Evolutionary conservation across 2,797 vertebrate species (phyloP).

Genomic region (Podargus strigoides): DNA sequence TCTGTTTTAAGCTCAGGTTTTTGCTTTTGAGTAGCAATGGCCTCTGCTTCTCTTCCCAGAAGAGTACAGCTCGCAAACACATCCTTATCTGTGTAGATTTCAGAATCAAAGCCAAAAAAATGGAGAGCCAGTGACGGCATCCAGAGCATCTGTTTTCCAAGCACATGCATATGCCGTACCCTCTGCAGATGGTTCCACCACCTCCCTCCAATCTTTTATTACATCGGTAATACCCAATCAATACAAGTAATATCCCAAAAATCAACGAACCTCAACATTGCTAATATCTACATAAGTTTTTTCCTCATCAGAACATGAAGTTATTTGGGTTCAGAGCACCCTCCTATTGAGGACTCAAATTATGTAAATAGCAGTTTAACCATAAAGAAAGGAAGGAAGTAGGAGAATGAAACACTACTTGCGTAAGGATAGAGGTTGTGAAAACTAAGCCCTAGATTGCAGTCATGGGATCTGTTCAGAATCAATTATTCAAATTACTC

Average conservation of each 20-base stretch:
- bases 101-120: neutral
- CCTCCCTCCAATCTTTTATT: neutral
- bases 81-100: neutral
- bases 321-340: neutral
- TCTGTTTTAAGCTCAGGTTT: neutral
- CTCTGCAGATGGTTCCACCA: neutral
- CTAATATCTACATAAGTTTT: neutral
- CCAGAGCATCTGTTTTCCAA: neutral
- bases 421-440: neutral
- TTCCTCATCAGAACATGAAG: neutral
- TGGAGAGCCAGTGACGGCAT: neutral
- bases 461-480: neutral
- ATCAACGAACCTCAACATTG: neutral
- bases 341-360: neutral
- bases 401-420: neutral
- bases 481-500: neutral
- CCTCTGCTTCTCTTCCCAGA: neutral
- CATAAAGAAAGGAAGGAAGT: neutral
- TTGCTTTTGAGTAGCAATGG: neutral
- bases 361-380: neutral
- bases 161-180: neutral
- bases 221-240: accelerated
- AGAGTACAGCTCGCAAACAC: neutral
- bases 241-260: neutral
- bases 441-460: neutral